Base-by-base conservation (phyloP, 2,797 vertebrate species). In the Taeniopygia guttata region DNA sequence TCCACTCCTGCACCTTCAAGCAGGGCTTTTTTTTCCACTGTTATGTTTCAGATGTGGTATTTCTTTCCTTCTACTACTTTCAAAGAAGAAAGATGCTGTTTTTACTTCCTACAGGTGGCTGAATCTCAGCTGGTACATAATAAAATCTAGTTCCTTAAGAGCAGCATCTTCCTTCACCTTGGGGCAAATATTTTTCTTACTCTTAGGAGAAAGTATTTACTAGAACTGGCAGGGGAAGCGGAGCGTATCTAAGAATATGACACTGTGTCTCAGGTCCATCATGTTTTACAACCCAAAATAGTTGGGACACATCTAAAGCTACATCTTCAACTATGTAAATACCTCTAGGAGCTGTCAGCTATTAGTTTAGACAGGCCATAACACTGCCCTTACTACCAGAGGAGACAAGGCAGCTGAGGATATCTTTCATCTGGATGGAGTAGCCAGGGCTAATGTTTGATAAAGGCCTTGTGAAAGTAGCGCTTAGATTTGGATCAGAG, bases 241-340 rank as follows among this genome's bases (percentile, higher is more conserved):
- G 91, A 95, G 95, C 87, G 5, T 94, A 46, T 84, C 87, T 87
- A 93, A 96, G 91, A 93, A 81, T 91, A 55, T 91, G 95, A 96
- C 94, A 96, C 74, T 82, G 69, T 96, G 73, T 95, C 94, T 95
- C 91, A 67, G 87, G 89, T 93, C 91, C 93, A 82, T 97, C 95
- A 94, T 86, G 77, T 95, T 95, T 96, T 94, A 96, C 95, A 95
- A 94, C 70, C 8, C 25, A 58, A 88, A 97, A 83, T 97, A 84
- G 70, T 96, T 94, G 95, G 89, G 95, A 96, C 96, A 94, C 80
- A 95, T 96, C 85, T 94, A 82, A 94, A 95, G 85, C 83, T 92
- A 91, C 91, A 93, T 85, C 79, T 95, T 89, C 94, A 67, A 30
- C 91, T 87, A 56, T 79, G 83, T 94, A 95, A 94, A 95, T 94